Evolutionary conservation across 2,888 invertebrate species (phyloP), one percentile per base, ranked within the genome.

Genomic region (Onchidella celtica): DNA sequence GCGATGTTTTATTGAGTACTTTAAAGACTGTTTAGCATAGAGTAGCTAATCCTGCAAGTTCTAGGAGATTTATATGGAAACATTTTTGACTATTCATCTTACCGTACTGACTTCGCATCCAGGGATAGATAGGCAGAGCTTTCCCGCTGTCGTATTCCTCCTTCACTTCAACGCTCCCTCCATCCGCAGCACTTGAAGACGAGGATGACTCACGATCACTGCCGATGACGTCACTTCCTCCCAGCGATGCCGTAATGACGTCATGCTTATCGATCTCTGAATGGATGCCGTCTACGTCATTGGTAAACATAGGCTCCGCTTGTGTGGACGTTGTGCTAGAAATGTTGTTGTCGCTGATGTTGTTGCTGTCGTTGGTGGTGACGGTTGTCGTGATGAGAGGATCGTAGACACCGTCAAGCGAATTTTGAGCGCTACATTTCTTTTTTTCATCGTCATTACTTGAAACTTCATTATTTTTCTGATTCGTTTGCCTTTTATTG

Each of bases 101-200:
- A 79, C 79, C 79, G 55, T 63, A 79, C 34, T 72, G 79, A 65
- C 79, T 79, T 40, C 59, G 59, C 79, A 79, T 79, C 79, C 79
- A 79, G 11, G 79, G 79, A 61, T 79, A 79, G 4, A 79, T 40
- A 9, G 59, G 65, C 36, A n/a, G 38, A 3, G n/a, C 11, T 34
- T 11, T 4, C 14, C 36, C 24, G n/a, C 14, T 38, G 11, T 32
- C 27, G n/a, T 32, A 32, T 40, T 59, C 63, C 27, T 79, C 78
- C 38, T 79, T 55, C 24, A 36, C 59, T 1, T 40, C 38, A 17
- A 9, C 59, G 21, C 14, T 38, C 9, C 11, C 2, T 40, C 72
- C 59, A 0, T 40, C 72, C 4, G 65, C 76, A n/a, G n/a, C 40
- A 1, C 1, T 24, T 29, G n/a, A 29, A 2, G 36, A 36, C 0